Evolutionary conservation across 1,140 invertebrate genomes (phyloP).

Genomic region (Nasonia longicornis): DNA sequence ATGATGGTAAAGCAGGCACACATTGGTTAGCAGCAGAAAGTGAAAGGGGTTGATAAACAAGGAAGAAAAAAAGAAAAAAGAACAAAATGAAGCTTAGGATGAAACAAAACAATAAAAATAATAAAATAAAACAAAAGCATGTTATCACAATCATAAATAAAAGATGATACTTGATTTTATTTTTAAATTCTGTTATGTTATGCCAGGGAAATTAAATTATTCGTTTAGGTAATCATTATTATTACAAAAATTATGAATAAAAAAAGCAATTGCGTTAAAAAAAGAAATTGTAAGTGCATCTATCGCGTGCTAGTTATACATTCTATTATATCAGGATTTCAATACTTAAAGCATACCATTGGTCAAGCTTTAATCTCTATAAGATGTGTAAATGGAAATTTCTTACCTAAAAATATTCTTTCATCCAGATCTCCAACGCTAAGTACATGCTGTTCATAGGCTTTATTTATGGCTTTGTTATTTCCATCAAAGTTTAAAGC

Average conservation of each 20-base stretch:
- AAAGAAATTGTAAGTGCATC: constrained; percentile 39
- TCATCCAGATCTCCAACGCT: constrained; percentile 97
- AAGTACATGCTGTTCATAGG: constrained; percentile 92
- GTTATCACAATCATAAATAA: background rate
- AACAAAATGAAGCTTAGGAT: constrained; percentile 44
- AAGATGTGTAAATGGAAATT: constrained; percentile 22
- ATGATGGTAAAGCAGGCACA: constrained; percentile 59
- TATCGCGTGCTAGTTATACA: constrained; percentile 31
- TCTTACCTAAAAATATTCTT: constrained; percentile 87
- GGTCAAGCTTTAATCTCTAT: constrained; percentile 8
- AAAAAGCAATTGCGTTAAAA: constrained; percentile 21
- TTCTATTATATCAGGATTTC: constrained; percentile 27
- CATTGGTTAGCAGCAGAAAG: constrained; percentile 58
- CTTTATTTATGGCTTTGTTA: constrained; percentile 86
- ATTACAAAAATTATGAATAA: background rate
- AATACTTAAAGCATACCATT: constrained; percentile 35
- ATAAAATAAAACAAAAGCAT: constrained; percentile 41
- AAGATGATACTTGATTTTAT: too few species aligned
- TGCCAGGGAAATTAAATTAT: too few species aligned
- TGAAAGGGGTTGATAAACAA: constrained; percentile 51
- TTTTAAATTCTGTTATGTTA: too few species aligned
- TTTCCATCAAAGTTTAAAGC: constrained; percentile 81
- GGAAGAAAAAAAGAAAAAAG: constrained; percentile 52
- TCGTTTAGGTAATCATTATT: too few species aligned
- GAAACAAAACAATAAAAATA: constrained; percentile 48